Base-by-base conservation (phyloP, 2,113 vertebrate species). In the Pluvianellus socialis region DNA sequence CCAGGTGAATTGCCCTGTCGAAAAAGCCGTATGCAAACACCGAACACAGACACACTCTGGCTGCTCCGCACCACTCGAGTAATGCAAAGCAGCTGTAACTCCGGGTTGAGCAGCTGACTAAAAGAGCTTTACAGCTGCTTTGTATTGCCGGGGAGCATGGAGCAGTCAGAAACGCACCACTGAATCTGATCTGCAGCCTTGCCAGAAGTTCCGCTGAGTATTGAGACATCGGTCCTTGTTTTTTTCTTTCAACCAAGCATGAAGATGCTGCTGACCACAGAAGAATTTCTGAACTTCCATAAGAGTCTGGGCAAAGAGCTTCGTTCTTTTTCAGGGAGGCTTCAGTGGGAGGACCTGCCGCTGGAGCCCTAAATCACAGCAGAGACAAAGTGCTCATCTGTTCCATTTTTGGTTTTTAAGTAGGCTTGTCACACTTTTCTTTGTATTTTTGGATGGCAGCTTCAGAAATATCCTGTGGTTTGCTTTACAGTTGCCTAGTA, bases 371-470 rank as follows among this genome's bases (percentile, higher is more conserved):
- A 96, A 96, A 96, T 97, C 96, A 95, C 86, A 32, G 86, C 86
- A 58, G 52, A 79, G 66, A 80, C 6, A 4, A 89, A 94, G 42
- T 23, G 23, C 66, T 94, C 81, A 55, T 95, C 81, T 94, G 93
- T 95, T 96, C 94, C 92, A 95, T 96, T 92, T 95, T 90, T 94
- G 70, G 84, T 72, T 95, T 97, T 67, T 79, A 95, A 94, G 81
- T 86, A 89, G 77, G 63, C 77, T 94, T 73, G 77, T 96, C 91
- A 91, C 84, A 94, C 88, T 95, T 97, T 87, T 96, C 73, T 91
- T 92, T 79, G 80, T 95, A 85, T 82, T 96, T 96, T 82, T 91
- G 86, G 74, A 94, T 93, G 74, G 38, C 71, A 90, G 74, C 87
- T 96, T 96, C 66, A 91, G 89, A 95, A 97, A 96, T 96, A 96